phyloP scores from a whole-genome alignment of 2,888 invertebrate species.

The Rutpela maculata region DNA sequence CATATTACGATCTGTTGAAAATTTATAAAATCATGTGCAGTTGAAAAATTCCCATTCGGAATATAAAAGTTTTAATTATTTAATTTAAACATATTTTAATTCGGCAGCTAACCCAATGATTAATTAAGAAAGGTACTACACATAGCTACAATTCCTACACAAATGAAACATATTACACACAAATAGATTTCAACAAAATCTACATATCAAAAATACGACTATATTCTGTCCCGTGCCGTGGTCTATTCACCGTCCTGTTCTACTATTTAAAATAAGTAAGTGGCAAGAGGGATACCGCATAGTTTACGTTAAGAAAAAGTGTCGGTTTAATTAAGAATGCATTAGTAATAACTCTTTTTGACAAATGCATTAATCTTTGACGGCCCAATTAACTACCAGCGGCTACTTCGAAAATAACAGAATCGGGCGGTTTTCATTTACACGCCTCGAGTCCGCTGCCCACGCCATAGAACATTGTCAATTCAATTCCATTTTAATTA shows the following conservation, averaged over 20 bases:
- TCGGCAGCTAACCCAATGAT: background rate
- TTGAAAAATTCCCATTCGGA: too few species aligned
- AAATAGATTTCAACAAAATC: constrained; percentile 7
- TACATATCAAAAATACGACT: background rate
- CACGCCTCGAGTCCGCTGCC: constrained; percentile 11
- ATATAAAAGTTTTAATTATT: too few species aligned
- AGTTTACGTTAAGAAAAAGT: background rate
- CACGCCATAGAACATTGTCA: constrained; percentile 32
- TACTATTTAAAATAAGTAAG: background rate
- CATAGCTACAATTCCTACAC: background rate
- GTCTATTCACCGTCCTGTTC: background rate
- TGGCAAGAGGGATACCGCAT: background rate
- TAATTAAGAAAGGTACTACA: background rate
- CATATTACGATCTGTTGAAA: too few species aligned
- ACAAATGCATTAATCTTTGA: constrained; percentile 66
- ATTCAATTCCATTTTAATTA: constrained; percentile 30
- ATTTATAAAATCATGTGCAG: too few species aligned
- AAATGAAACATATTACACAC: background rate
- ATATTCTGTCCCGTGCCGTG: background rate
- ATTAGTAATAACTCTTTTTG: constrained; percentile 67
- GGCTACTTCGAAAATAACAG: constrained; percentile 33
- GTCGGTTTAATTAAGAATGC: constrained; percentile 46
- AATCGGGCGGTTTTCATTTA: constrained; percentile 34
- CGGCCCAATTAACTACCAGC: constrained; percentile 30
- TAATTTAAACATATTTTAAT: background rate